Base-by-base conservation (phyloP, 37 sponge, comb jelly and placozoan genomes). In the Ephydatia muelleri region DNA sequence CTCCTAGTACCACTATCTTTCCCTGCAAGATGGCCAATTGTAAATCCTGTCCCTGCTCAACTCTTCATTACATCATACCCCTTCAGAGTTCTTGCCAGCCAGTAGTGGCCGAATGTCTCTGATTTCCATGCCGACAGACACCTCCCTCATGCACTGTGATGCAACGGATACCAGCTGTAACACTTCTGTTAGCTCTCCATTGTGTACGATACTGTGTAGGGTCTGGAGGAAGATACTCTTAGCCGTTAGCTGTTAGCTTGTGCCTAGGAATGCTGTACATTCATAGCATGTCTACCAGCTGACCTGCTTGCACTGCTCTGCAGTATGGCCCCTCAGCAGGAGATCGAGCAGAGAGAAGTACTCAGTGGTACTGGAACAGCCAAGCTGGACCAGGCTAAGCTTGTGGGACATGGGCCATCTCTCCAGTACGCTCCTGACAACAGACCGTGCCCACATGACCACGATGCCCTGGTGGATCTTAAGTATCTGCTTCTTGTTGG, bases 301-400 rank as follows among this genome's bases (percentile, higher is more conserved):
- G 13, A 92, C 92, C 89, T 88, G 85, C 19, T 85, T 76, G 31
- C 39, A 30, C 6, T 72, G 77, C 28, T 87, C 73, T 11, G 34
- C 66, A 13, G 36, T 65, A 68, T 86, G 88, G 23, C 73, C 82
- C 29, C 67, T 79, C 26, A 87, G 23, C 29, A 93, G 73, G 65
- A 93, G 83, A 82, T 93, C 94, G 31, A 93, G 84, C 29, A 93
- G 71, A 29, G 88, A 90, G 83, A 93, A 93, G 72, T 73, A 79
- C 29, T 87, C 84, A 70, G 73, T 87, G 23, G 77, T 84, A 47
- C 84, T 85, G 9, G 73, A 33, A 25, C 84, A 70, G 21, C 94
- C 94, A 0, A 93, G 85, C 28, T 82, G 28, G 35, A 65, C 36
- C 29, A 81, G 40, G 67, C 47, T 84, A 14, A 90, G 76, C 30